phyloP scores from a whole-genome alignment of 37 sponge, comb jelly and placozoan species.

The Haliclona indistincta region DNA sequence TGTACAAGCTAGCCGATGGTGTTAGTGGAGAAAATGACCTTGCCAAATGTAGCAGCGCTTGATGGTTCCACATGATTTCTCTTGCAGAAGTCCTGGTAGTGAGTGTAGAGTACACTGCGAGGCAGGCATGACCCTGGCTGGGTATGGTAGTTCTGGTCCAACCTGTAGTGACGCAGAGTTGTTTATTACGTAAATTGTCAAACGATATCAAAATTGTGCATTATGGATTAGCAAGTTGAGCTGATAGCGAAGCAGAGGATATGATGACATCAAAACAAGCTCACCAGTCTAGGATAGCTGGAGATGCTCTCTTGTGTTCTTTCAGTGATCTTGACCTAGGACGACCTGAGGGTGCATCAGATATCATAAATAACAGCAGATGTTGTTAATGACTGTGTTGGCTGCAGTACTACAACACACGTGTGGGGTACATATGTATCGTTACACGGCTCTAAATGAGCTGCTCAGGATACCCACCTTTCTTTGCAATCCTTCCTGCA shows the following conservation, averaged over 20 bases:
- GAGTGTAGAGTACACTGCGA: constrained; percentile 88
- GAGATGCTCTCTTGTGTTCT: constrained; percentile 39
- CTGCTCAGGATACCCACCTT: background rate
- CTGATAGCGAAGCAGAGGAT: background rate
- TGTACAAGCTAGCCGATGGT: no score
- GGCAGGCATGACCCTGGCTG: constrained; percentile 82
- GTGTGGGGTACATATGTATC: no score
- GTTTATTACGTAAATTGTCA: background rate
- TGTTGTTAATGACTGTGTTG: no score
- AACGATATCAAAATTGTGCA: background rate
- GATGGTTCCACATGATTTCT: constrained; percentile 71
- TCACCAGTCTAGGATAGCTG: constrained; percentile 53
- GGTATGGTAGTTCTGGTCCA: constrained; percentile 86
- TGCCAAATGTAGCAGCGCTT: constrained; percentile 93
- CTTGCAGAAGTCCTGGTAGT: constrained; percentile 96
- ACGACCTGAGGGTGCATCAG: constrained; percentile 20
- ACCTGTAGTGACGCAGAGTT: constrained; percentile 46
- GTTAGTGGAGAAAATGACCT: constrained; percentile 34
- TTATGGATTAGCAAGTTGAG: background rate
- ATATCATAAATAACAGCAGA: no score
- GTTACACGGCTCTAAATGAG: no score
- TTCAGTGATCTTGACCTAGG: constrained; percentile 28
- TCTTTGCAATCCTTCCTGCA: background rate
- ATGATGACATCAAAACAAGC: background rate
- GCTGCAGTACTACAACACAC: no score